Evolutionary conservation across 1,140 invertebrate species (phyloP), one percentile per base, ranked within the genome.

Genomic region (Lordiphosa clarofinis): DNA sequence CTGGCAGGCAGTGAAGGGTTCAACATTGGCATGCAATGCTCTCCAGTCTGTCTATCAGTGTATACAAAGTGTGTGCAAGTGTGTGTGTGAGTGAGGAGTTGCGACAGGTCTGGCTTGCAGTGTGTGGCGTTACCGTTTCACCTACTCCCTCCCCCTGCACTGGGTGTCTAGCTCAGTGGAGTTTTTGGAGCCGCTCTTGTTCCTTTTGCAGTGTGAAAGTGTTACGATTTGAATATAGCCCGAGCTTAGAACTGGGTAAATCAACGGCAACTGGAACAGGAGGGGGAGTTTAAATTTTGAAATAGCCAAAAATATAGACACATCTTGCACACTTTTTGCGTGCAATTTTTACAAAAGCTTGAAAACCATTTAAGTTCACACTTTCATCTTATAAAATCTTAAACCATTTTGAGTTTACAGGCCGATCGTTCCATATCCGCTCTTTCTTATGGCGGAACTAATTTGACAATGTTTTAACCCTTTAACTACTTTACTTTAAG

Each of bases 231-330:
- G 59, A 67, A 82, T 66, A 82, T 56, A 61, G 55, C 53, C 49
- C 56, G 64, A 82, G 63, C 76, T 82, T 82, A 82, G 76, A 82
- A 82, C 68, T 82, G 78, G 72, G 76, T 82, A 82, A 82, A 76
- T 65, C 72, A 76, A 66, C 61, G 61, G 65, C 7, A 1, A 1
- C 2, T 31, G 28, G 7, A 8, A 31, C 28, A 31, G 5, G 28
- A 1, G 28, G 7, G 24, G 28, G 28, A 8, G 28, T 49, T 35
- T 19, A 49, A 49, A 4, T 49, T 49, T 15, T 49, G 33, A 9
- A 7, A 24, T 11, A 4, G 4, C 12, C 19, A 44, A 6, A 28
- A 21, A 11, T 44, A 44, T 46, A 28, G 8, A 31, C n/a, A n/a
- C n/a, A 46, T 46, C n/a, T 46, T 46, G 28, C 28, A 31, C 28